A percentile compares a stretch with the other conserved stretches of the same genome.
phyloP scores from a whole-genome alignment of 2,888 invertebrate species.

The Folsomia candida region DNA sequence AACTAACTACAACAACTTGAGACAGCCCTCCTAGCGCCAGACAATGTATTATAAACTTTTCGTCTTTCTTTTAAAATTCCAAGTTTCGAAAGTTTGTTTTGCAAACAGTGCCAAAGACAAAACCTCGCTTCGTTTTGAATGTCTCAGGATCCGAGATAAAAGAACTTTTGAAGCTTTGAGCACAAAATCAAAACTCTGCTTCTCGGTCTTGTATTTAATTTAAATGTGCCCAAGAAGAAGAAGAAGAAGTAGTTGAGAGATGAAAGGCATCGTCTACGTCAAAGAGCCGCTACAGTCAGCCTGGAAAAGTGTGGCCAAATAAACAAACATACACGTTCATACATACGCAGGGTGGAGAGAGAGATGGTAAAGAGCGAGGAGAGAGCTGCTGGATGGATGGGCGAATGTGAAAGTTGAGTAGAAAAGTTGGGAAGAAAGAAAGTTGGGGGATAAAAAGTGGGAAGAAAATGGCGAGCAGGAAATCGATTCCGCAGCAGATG shows the following conservation, averaged over 20 bases:
- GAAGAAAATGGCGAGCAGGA: conserved; percentile 40
- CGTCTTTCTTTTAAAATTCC: conserved; percentile 5
- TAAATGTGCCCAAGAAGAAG: too few relatives aligned
- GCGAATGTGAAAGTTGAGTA: conserved; percentile 23
- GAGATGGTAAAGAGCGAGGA: conserved; percentile 20
- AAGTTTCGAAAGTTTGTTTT: conserved; percentile 1
- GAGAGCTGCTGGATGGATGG: conserved; percentile 15
- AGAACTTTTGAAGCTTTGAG: conserved; percentile 3
- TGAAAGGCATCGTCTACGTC: too few relatives aligned
- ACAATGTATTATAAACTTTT: too few relatives aligned
- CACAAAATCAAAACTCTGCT: neutral
- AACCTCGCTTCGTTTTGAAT: neutral
- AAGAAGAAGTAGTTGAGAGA: too few relatives aligned
- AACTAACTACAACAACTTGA: too few relatives aligned
- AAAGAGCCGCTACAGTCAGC: too few relatives aligned
- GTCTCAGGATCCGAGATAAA: neutral
- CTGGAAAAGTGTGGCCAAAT: too few relatives aligned
- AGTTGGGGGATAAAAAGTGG: conserved; percentile 25
- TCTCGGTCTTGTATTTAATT: neutral
- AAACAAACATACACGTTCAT: neutral
- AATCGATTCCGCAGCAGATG: conserved; percentile 50
- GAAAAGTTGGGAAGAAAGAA: conserved; percentile 14
- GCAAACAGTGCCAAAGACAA: neutral
- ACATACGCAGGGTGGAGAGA: neutral
- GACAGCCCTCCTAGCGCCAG: too few relatives aligned